A percentile compares a stretch with the other conserved stretches of the same genome.
These are phyloP conservation scores for Mycetomoellerius zeteki DNA, from an alignment of 1,140 invertebrate species.

Conservation along the genomic window DNA sequence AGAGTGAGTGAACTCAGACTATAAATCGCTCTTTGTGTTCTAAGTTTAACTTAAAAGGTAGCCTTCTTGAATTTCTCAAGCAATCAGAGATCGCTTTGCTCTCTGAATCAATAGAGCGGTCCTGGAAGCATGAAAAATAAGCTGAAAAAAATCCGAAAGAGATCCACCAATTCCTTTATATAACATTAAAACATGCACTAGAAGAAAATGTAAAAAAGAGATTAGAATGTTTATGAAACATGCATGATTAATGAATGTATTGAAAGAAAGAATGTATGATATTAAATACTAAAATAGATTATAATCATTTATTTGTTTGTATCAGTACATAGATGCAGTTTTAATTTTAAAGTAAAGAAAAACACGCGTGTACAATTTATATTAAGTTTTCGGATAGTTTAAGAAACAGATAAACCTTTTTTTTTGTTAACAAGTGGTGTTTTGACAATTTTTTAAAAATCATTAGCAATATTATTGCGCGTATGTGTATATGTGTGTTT, in stretches of 20 bases:
- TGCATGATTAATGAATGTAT: conserved; percentile 35
- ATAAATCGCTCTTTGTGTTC: conserved; percentile 9
- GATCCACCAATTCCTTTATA: conserved; percentile 36
- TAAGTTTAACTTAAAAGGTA: conserved; percentile 17
- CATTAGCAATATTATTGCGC: background rate
- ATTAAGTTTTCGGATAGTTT: background rate
- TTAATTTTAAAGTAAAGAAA: background rate
- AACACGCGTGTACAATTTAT: background rate
- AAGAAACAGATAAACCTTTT: background rate
- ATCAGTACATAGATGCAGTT: background rate
- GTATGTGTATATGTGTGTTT: no score
- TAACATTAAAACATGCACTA: conserved; percentile 41
- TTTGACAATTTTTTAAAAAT: conserved; percentile 11
- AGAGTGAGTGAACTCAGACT: background rate
- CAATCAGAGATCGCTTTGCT: conserved; percentile 58
- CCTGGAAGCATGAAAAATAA: conserved; percentile 58
- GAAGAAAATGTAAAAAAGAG: conserved; percentile 19
- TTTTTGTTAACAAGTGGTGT: background rate
- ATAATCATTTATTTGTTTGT: background rate
- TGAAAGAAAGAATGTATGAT: background rate
- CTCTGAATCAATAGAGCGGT: conserved; percentile 69
- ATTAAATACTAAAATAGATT: background rate
- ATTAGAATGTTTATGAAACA: conserved; percentile 15
- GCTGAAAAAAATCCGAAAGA: conserved; percentile 44
- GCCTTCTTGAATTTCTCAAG: conserved; percentile 26